Evolutionary conservation across 64 coral and sea anemone genomes (phyloP), one percentile per base, ranked within the genome.

Genomic region (Stichodactyla mertensii): DNA sequence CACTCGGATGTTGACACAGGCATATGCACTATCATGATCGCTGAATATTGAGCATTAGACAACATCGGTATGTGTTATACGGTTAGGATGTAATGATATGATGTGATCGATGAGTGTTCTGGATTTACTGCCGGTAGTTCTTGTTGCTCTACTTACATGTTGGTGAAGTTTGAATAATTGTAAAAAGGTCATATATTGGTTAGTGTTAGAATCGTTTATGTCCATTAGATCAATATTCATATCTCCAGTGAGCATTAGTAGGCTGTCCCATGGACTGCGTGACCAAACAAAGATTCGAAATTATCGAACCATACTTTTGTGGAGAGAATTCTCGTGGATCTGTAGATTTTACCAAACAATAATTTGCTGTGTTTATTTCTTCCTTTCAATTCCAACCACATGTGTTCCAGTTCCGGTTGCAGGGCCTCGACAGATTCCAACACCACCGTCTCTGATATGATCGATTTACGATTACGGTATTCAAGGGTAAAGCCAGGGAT

Each of bases 401-500:
- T 55, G 71, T 91, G 83, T 24, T 31, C 28, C 28, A 31, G 28
- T 31, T 31, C 28, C 28, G 28, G 28, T 31, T 31, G 28, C 28
- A 31, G 20, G 4, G 64, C 86, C n/a, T 87, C 71, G 8, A 16
- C 82, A 62, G 5, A 77, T 28, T 8, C 79, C 88, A 7, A 89
- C 80, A 27, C 79, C 88, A 55, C 88, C 88, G 61, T 61, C 88
- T 70, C 45, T 89, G 28, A n/a, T n/a, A n/a, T n/a, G n/a, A 31
- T 31, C 28, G 28, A 31, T 31, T 31, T 1, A 31, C 28, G 28
- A 31, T 31, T 31, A 31, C 67, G 53, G 71, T 78, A 86, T 86
- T 91, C 84, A 8, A 70, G 86, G 70, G 78, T 69, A 80, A 79
- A 86, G 51, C 83, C 89, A 60, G 8, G 23, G 20, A 86, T 91